Conservation (phyloP, 2,113 vertebrate genomes). For the Vombatus ursinus region DNA sequence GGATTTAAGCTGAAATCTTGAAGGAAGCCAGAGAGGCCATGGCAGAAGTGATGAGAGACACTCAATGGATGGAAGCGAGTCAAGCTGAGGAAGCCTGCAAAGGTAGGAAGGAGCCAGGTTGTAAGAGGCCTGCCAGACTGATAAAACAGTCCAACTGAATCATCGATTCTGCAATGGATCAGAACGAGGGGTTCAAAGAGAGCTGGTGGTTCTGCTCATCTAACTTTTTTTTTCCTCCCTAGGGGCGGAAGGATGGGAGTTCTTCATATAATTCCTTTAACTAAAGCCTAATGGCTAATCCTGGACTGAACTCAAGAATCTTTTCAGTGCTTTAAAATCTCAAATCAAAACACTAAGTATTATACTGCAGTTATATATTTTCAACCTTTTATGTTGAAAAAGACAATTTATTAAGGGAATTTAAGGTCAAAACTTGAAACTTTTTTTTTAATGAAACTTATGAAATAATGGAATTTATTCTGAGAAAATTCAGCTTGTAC, state of each 20-base stretch:
- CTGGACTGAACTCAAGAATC: not conserved
- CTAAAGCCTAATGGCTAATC: not conserved
- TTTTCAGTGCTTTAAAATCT: not conserved
- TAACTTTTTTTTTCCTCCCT: not conserved
- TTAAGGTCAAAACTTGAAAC: not conserved
- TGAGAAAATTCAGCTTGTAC: not conserved
- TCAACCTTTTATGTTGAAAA: not conserved
- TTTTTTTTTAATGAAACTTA: slow-evolving; percentile 19
- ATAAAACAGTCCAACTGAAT: not conserved
- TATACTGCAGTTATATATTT: not conserved
- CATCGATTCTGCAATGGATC: not conserved
- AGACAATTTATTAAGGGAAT: not conserved
- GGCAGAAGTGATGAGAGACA: not conserved
- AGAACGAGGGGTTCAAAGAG: not conserved
- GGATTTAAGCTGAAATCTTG: not conserved
- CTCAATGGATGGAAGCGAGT: not conserved
- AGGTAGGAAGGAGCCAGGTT: not conserved
- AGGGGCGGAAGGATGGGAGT: not conserved
- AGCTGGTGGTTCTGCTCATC: not conserved
- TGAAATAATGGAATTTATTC: not conserved
- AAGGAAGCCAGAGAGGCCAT: not conserved
- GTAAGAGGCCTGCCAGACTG: not conserved
- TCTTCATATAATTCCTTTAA: not conserved
- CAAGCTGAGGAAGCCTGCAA: not conserved
- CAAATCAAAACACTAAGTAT: not conserved